These are phyloP conservation scores for Seira sanloemensis DNA, from an alignment of 2,888 invertebrate species.

Conservation along the genomic window DNA sequence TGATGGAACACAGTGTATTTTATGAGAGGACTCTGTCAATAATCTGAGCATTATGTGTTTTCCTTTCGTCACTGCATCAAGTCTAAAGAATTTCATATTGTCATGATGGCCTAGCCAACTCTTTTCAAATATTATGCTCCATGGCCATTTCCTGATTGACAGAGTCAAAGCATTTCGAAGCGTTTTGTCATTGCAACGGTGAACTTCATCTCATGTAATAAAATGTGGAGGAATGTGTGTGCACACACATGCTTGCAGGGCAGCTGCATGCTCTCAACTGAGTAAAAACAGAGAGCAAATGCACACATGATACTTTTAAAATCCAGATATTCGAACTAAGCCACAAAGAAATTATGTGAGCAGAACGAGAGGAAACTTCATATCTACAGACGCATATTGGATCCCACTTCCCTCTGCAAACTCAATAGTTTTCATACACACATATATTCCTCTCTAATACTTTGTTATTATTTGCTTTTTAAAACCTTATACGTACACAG, in stretches of 20 bases:
- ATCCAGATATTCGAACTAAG: neutral
- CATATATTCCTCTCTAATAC: too few species aligned
- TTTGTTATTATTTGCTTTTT: too few species aligned
- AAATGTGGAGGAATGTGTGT: neutral
- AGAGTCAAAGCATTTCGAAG: neutral
- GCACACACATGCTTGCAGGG: constrained; percentile 24
- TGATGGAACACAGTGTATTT: neutral
- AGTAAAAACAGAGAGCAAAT: constrained; percentile 19
- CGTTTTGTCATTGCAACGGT: neutral
- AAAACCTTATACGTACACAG: too few species aligned
- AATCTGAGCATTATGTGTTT: neutral
- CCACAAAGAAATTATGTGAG: constrained; percentile 7
- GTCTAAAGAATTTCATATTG: neutral
- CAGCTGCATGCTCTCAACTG: constrained; percentile 52
- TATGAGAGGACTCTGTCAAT: neutral
- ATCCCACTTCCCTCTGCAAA: neutral
- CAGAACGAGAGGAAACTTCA: too few species aligned
- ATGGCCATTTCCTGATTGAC: neutral
- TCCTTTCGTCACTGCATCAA: neutral
- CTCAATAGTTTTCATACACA: too few species aligned
- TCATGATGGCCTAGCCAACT: neutral
- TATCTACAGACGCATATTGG: neutral
- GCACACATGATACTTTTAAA: constrained; percentile 37
- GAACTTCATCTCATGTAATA: neutral
- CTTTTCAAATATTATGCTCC: neutral